These are phyloP conservation scores for Adelges cooleyi DNA, from an alignment of 1,140 invertebrate species.

Conservation along the genomic window DNA sequence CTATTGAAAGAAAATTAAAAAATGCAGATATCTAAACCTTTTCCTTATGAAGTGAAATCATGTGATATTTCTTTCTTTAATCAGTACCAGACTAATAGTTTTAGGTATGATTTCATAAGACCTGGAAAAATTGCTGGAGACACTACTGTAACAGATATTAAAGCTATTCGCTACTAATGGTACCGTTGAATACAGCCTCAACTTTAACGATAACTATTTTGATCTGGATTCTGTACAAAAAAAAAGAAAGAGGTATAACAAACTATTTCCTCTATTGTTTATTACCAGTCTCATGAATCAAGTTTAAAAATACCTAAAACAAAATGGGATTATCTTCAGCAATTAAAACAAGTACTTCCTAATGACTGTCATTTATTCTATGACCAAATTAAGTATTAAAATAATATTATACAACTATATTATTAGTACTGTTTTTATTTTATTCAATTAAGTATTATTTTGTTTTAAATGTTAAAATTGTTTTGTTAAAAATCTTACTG, in stretches of 20 bases:
- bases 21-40: constrained; percentile 22
- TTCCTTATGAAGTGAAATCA: constrained; percentile 30
- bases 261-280: background rate
- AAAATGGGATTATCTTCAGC: background rate
- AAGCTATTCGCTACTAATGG: constrained; percentile 11
- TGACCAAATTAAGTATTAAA: constrained; percentile 3
- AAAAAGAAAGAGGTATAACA: background rate
- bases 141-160: constrained; percentile 23
- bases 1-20: constrained; percentile 27
- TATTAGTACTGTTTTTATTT: no score
- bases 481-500: no score
- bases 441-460: no score
- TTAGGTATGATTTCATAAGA: constrained; percentile 13
- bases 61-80: constrained; percentile 29
- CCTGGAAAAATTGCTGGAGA: constrained; percentile 29
- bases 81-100: constrained; percentile 25
- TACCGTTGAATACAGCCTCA: background rate
- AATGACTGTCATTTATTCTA: background rate
- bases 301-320: background rate
- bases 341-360: background rate
- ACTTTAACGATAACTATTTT: background rate
- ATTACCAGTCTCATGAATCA: background rate
- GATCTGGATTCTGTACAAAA: background rate
- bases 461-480: no score
- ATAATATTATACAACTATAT: no score